These are phyloP conservation scores for Nematopogon swammerdamellus DNA, from an alignment of 2,888 invertebrate genomes.

Conservation along the genomic window DNA sequence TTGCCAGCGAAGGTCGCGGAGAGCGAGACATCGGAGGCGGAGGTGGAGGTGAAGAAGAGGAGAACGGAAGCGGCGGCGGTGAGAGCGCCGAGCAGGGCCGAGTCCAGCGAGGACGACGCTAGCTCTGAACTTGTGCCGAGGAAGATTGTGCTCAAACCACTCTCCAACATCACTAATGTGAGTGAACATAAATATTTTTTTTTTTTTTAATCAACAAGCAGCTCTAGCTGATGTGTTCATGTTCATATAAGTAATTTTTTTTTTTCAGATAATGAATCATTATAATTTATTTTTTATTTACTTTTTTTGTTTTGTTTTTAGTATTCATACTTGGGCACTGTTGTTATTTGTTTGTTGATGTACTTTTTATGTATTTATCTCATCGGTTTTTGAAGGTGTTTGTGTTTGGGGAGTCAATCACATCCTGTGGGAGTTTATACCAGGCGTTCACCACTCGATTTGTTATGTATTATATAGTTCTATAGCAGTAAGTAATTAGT, in stretches of 20 bases:
- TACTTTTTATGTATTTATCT: too few relatives aligned
- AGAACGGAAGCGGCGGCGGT: constrained; percentile 26
- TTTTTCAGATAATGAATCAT: too few relatives aligned
- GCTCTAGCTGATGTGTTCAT: too few relatives aligned
- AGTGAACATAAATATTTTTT: constrained; percentile 15
- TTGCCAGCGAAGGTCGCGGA: neutral
- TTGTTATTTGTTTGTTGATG: too few relatives aligned
- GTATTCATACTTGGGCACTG: too few relatives aligned
- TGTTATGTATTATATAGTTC: too few relatives aligned
- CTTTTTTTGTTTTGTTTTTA: too few relatives aligned
- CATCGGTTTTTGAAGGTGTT: too few relatives aligned
- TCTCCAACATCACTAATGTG: constrained; percentile 47
- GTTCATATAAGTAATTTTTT: neutral
- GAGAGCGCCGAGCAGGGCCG: constrained; percentile 29
- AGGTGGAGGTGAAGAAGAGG: constrained; percentile 34
- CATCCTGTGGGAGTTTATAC: too few relatives aligned
- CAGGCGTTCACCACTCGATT: too few relatives aligned
- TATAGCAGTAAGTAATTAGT: too few relatives aligned
- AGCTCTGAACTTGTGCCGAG: constrained; percentile 39
- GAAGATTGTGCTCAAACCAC: constrained; percentile 34
- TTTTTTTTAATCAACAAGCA: constrained; percentile 5
- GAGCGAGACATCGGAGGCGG: constrained; percentile 17
- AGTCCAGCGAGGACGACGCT: constrained; percentile 46
- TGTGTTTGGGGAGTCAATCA: too few relatives aligned
- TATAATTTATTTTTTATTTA: constrained; percentile 4